Base-by-base conservation (phyloP, 2,888 invertebrate species). In the Axea sp. region DNA sequence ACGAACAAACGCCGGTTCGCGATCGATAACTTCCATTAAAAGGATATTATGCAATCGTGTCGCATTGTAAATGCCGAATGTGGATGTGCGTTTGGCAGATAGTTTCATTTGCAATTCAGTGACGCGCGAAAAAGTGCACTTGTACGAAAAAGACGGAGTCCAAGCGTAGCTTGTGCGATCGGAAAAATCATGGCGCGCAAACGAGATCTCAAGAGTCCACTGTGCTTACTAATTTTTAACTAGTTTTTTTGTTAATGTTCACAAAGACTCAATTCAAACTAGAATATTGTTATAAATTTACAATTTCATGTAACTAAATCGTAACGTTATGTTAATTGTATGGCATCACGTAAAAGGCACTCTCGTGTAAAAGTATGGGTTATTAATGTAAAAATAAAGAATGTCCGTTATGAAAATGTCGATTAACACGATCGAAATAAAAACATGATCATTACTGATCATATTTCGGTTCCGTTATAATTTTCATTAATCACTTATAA, bases 1-100 rank as follows among this genome's bases (percentile, higher is more conserved):
- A 68, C 55, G 62, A 39, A 45, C 62, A 59, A 74, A 57, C 26
- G 45, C 6, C 28, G 19, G 6, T 11, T 11, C 15, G 26, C 53
- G 59, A 62, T 74, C 64, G 69, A 69, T 74, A 59, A 69, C 28
- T 73, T 67, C 57, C 62, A 73, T 73, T 69, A 74, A 69, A 69
- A 74, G 17, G 51, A 47, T 69, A 62, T 69, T 74, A 69, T 53
- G 53, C 57, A 33, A 51, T 41, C 55, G 22, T 31, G 47, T 57
- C 55, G 62, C 9, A 35, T 47, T 14, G 15, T 12, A 31, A 55
- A 33, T 30, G 69, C 47, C 37, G 19, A 62, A 39, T 62, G 30
- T 49, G 55, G 33, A 62, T 30, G 49, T 57, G 62, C 60, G 60
- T 62, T 47, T 69, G 60, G 35, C 47, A 53, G 55, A 53, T 53